Conservation (phyloP, 2,888 invertebrate genomes). For the Sesia bembeciformis region DNA sequence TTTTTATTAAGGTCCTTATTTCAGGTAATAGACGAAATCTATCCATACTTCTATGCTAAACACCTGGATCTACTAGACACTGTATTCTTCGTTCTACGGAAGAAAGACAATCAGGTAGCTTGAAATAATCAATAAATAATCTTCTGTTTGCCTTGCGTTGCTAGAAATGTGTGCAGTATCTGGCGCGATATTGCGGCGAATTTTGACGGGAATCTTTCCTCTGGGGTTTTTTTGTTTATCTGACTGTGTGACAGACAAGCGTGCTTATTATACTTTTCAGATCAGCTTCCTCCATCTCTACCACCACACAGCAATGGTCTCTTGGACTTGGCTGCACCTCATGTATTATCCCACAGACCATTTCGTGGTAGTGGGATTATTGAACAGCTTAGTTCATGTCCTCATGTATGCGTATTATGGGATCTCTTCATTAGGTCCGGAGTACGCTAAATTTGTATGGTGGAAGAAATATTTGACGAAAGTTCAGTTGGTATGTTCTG, state of each 20-base stretch:
- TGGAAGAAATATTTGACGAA: slow-evolving; percentile 91
- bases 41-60: slow-evolving; percentile 87
- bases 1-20: slow-evolving; percentile 9
- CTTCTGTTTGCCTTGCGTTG: no score
- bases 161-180: no score
- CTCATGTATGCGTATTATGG: slow-evolving; percentile 89
- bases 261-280: background rate
- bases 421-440: slow-evolving; percentile 82
- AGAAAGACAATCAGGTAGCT: slow-evolving; percentile 77
- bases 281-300: slow-evolving; percentile 92
- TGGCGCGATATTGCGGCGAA: no score
- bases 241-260: background rate
- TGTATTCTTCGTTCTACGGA: slow-evolving; percentile 91
- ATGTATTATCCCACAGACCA: slow-evolving; percentile 86
- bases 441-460: slow-evolving; percentile 84
- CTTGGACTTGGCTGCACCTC: slow-evolving; percentile 85
- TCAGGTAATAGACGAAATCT: slow-evolving; percentile 52
- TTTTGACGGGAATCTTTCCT: no score
- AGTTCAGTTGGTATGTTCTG: slow-evolving; percentile 80
- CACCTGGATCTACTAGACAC: slow-evolving; percentile 85
- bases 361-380: slow-evolving; percentile 80
- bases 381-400: slow-evolving; percentile 86
- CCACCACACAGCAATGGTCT: slow-evolving; percentile 86
- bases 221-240: background rate
- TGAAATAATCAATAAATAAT: background rate